A percentile compares a stretch with the other conserved stretches of the same genome.
Conservation (phyloP, 2,797 vertebrate genomes). For the Dicrostonyx torquatus region DNA sequence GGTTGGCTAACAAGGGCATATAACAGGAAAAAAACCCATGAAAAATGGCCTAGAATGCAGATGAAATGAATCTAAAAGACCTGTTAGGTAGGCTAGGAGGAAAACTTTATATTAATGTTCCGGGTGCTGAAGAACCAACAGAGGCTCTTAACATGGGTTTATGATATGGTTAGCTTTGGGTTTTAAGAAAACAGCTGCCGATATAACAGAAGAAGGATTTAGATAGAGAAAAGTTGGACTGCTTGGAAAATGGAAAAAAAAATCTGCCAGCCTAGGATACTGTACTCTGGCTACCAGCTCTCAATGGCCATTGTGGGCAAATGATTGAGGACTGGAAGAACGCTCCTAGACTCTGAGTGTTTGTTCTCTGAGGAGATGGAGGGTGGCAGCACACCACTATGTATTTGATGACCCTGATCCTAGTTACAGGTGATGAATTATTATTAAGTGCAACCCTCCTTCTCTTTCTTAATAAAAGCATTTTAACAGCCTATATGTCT, state of each 20-base stretch:
- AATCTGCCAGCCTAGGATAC: not conserved
- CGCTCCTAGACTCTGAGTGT: not conserved
- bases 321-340: not conserved
- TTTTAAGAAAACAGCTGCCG: not conserved
- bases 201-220: not conserved
- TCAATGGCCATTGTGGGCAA: accelerated
- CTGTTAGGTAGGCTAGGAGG: not conserved
- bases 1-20: not conserved
- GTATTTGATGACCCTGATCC: not conserved
- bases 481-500: not conserved
- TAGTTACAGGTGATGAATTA: not conserved
- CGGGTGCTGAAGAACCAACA: not conserved
- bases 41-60: not conserved
- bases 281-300: not conserved
- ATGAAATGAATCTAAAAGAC: not conserved
- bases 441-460: not conserved
- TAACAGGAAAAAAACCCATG: not conserved
- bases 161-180: not conserved
- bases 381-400: not conserved
- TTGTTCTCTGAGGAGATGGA: not conserved
- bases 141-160: not conserved
- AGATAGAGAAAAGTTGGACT: not conserved
- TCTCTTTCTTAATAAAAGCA: not conserved
- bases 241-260: not conserved
- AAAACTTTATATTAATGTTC: not conserved